These are phyloP conservation scores for Cataglyphis altisquamis DNA, from an alignment of 2,888 invertebrate genomes.

Conservation along the genomic window DNA sequence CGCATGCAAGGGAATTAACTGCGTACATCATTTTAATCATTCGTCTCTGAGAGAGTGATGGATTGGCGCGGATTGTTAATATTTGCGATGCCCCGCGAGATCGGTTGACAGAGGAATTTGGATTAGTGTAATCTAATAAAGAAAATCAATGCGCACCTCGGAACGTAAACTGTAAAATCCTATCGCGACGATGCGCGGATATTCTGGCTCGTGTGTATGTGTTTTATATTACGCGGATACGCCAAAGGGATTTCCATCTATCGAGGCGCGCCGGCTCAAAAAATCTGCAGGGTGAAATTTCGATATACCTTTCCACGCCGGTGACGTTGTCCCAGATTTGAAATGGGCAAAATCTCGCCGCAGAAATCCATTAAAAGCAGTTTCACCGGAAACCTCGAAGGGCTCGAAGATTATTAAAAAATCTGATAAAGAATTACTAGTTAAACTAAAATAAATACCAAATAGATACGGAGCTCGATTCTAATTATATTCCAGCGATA, in stretches of 20 bases:
- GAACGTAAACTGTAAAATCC: background rate
- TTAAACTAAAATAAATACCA: slow-evolving; percentile 14
- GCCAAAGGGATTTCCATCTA: slow-evolving; percentile 32
- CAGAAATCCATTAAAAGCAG: slow-evolving; percentile 1
- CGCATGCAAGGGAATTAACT: slow-evolving; percentile 28
- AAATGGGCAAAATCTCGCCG: slow-evolving; percentile 17
- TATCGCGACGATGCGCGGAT: slow-evolving; percentile 12
- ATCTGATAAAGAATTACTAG: background rate
- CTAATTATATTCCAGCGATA: slow-evolving; percentile 7
- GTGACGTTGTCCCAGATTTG: slow-evolving; percentile 4
- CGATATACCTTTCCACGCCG: slow-evolving; percentile 30
- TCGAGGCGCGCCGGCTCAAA: slow-evolving; percentile 15
- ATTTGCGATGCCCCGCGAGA: slow-evolving; percentile 24
- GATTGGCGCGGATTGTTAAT: background rate
- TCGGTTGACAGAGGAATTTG: slow-evolving; percentile 11
- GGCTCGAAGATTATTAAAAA: background rate
- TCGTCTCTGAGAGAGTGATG: background rate
- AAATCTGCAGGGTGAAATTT: slow-evolving; percentile 33
- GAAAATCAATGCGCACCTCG: slow-evolving; percentile 17
- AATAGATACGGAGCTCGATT: slow-evolving; percentile 1
- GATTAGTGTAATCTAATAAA: slow-evolving; percentile 34
- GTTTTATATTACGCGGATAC: slow-evolving; percentile 26
- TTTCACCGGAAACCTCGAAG: background rate
- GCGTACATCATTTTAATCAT: slow-evolving; percentile 6
- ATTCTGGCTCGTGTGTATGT: slow-evolving; percentile 13